Base-by-base conservation (phyloP, 2,888 invertebrate genomes). In the Anagyrus pseudococci region DNA sequence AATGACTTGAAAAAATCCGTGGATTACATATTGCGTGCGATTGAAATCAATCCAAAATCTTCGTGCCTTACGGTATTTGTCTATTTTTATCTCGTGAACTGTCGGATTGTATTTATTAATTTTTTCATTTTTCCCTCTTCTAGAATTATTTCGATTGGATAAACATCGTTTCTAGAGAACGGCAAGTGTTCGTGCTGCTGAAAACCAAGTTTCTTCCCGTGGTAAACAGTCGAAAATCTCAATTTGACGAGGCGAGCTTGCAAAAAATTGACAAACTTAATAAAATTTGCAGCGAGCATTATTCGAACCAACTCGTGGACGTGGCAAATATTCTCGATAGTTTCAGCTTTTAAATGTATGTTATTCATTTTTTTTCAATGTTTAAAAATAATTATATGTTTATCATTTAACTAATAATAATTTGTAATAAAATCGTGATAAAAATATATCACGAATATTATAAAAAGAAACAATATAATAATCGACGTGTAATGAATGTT, bases 21-120 rank as follows among this genome's bases (percentile, higher is more conserved):
- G 2, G 43, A 40, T 17, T 52, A 59, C 20, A 52, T 59, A 25
- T 13, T 46, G 7, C 1, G 15, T 7, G 46, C 37, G 37, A 37
- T 59, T 6, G n/a, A 53, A 17, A 53, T 59, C 1, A 17, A 59
- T 46, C 41, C 53, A 1, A 19, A 46, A 23, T 8, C 47, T 15
- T 13, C 2, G 8, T 17, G 37, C 3, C 17, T 59, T 19, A 37
- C 17, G 15, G 59, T 59, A 40, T 17, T n/a, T 19, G 7, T 26
- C 15, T 15, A 23, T 43, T 13, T 20, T 13, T 10, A 4, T 4
- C 2, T 23, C 10, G 13, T 13, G 8, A 4, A 23, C n/a, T 23
- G 7, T 13, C 10, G 13, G 15, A 8, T 47, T 13, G 2, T 13
- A 13, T 47, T 23, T 22, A 15, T 41, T 8, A 41, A 41, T 41